Evolutionary conservation across 2,797 vertebrate species (phyloP), one percentile per base, ranked within the genome.

Genomic region (Linurgus olivaceus): DNA sequence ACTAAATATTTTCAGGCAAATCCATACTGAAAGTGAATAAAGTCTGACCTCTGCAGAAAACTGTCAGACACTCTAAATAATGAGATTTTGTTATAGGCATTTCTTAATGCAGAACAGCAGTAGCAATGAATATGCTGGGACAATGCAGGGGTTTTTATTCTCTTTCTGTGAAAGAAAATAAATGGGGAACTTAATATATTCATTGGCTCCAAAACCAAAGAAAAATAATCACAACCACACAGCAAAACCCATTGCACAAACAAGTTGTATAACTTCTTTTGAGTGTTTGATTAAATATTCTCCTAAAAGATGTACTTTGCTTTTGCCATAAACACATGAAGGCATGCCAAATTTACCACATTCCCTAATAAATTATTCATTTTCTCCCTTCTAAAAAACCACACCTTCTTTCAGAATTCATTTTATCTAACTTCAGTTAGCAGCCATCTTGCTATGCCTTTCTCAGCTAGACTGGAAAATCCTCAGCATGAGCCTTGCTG

Each of bases 71-170:
- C 63, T 83, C 65, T 88, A 81, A 86, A 88, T 84, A 94, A 88
- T 86, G 79, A 81, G 73, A 76, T 79, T 84, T 75, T 70, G 47
- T 88, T 96, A 86, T 71, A 94, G 71, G 70, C 73, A 79, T 63
- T 94, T 90, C 80, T 92, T 96, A 96, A 92, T 76, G 83, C 33
- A 84, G 90, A 96, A 86, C 62, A 84, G 77, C 88, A 92, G 71
- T 38, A 90, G 70, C 77, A 92, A 82, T 96, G 80, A 96, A 94
- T 94, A 88, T 86, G 24, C 77, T 88, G 44, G 45, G 83, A 95
- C 94, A 96, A 93, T 59, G 59, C 37, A 4, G 40, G 20, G 17
- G 0, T 3, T 62, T 90, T 94, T 92, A 81, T 90, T 85, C 63
- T 66, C 51, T 45, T 94, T 84, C 79, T 73, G 38, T 63, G 45